Conservation (phyloP, 2,113 vertebrate species). For the Columbina picui region DNA sequence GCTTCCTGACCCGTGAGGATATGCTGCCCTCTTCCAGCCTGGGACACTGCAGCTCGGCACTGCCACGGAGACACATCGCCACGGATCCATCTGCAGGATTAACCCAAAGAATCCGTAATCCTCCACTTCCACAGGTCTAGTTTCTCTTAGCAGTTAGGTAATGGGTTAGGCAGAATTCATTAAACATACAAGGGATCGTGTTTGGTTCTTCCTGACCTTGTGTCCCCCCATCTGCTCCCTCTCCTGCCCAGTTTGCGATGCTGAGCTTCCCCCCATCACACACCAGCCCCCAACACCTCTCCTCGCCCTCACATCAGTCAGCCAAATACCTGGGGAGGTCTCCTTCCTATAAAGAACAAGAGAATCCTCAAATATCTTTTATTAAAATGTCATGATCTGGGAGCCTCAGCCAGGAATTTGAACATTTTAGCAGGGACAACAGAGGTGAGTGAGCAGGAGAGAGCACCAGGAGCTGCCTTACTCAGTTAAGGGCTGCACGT, state of each 20-base stretch:
- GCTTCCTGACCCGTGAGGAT: conserved; percentile 53
- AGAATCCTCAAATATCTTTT: not conserved
- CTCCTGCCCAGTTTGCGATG: not conserved
- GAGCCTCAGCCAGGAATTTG: not conserved
- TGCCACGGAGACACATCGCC: not conserved
- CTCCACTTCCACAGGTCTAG: not conserved
- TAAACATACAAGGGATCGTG: accelerated
- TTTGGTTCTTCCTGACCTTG: not conserved
- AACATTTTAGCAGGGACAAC: accelerated
- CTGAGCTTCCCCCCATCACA: not conserved
- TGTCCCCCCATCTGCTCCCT: accelerated
- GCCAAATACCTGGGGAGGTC: not conserved
- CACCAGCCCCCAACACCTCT: not conserved
- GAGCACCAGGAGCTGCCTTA: not conserved
- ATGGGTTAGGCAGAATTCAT: not conserved
- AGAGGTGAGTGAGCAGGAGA: not conserved
- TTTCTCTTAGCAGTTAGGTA: not conserved
- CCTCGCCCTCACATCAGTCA: not conserved
- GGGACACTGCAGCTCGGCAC: not conserved
- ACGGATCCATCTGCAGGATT: not conserved
- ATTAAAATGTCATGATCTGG: not conserved
- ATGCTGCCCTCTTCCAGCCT: conserved; percentile 58
- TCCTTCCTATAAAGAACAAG: not conserved
- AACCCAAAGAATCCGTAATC: not conserved
- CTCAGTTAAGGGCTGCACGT: not conserved